Conservation (phyloP, 2,113 vertebrate genomes). For the Chaetorhynchus papuensis region DNA sequence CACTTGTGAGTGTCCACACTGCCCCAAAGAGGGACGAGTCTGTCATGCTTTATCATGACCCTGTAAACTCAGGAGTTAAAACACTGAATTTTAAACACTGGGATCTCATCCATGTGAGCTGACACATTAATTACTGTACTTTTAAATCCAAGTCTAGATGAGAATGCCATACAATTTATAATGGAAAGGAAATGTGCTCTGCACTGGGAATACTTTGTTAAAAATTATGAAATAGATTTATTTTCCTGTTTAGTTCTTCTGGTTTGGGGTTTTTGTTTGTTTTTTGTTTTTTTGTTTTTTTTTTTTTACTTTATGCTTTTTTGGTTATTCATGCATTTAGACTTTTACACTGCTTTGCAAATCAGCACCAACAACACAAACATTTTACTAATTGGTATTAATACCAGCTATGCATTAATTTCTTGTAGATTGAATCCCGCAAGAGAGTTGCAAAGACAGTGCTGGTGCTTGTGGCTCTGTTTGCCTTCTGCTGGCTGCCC, state of each 20-base stretch:
- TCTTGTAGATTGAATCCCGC: conserved; percentile 77
- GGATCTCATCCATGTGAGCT: background rate
- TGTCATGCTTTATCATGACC: background rate
- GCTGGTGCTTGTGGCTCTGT: conserved; percentile 77
- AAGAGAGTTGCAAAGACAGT: conserved; percentile 82
- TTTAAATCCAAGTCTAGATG: background rate
- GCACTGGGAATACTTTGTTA: background rate
- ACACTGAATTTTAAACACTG: background rate
- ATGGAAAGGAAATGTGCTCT: background rate
- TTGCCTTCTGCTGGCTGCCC: conserved; percentile 81
- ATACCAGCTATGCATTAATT: background rate
- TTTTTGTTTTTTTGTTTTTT: background rate
- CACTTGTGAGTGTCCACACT: background rate
- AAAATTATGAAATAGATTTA: background rate
- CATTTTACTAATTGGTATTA: background rate
- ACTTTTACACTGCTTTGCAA: background rate
- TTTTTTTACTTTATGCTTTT: background rate
- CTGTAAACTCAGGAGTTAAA: background rate
- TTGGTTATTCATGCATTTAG: background rate
- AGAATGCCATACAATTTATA: background rate
- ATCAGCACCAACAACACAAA: background rate
- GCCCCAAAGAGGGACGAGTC: background rate
- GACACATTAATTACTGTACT: background rate
- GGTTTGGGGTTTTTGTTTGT: background rate
- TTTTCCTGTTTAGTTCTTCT: background rate